Evolutionary conservation across 2,113 vertebrate species (phyloP).

Genomic region (Corythaeola cristata): DNA sequence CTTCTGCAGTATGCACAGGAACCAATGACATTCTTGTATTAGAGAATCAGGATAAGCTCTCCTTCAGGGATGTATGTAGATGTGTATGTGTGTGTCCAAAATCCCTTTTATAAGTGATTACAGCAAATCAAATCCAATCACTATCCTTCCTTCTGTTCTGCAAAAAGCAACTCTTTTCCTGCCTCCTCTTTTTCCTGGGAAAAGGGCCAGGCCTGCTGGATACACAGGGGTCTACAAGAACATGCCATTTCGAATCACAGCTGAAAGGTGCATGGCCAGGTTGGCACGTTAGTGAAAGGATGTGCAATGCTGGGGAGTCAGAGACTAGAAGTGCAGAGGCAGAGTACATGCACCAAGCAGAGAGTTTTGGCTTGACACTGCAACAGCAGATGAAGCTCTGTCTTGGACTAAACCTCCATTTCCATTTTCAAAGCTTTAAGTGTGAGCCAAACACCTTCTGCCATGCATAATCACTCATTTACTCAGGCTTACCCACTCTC

Average conservation of each 20-base stretch:
- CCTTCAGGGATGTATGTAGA: not conserved
- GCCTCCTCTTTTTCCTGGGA: not conserved
- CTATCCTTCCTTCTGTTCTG: not conserved
- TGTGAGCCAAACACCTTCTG: not conserved
- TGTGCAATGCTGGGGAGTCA: accelerated
- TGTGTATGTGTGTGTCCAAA: not conserved
- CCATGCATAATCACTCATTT: not conserved
- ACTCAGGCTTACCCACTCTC: not conserved
- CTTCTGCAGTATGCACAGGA: not conserved
- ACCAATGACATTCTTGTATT: not conserved
- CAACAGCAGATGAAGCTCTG: not conserved
- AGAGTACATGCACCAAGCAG: not conserved
- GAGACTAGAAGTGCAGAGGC: not conserved
- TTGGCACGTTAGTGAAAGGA: not conserved
- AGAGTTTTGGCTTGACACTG: not conserved
- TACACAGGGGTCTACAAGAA: not conserved
- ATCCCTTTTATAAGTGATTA: not conserved
- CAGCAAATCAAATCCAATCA: not conserved
- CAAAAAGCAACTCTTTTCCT: not conserved
- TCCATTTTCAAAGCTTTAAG: not conserved
- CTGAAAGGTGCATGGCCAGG: not conserved
- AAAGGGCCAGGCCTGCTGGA: not conserved
- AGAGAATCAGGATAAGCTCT: not conserved
- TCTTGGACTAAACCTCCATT: not conserved
- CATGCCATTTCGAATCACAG: not conserved